Conservation (phyloP, 37 sponge, comb jelly and placozoan species). For the Aphrocallistes beatrix region DNA sequence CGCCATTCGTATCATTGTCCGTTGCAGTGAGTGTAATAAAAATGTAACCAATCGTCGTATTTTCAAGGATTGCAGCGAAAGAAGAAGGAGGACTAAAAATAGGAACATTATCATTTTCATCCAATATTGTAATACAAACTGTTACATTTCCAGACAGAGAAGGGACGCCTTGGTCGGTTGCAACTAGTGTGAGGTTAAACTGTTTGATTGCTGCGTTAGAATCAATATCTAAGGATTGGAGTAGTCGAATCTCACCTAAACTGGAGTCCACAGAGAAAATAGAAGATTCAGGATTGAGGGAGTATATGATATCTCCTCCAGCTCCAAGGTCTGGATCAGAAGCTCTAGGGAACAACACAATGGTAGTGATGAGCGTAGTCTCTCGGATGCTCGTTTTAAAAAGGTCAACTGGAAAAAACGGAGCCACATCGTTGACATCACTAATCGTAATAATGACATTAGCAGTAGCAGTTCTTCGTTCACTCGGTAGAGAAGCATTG, state of each 20-base stretch:
- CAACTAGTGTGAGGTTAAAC: background rate
- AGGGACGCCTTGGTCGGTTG: background rate
- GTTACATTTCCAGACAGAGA: background rate
- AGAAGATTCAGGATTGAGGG: background rate
- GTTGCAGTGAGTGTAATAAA: background rate
- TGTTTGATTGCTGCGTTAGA: background rate
- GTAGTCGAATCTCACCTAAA: background rate
- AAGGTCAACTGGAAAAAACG: background rate
- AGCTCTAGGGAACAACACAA: background rate
- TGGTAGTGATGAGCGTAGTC: background rate
- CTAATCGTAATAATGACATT: background rate
- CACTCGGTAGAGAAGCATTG: background rate
- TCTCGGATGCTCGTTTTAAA: background rate
- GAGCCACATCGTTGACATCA: background rate
- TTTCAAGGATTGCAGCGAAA: conserved; percentile 5
- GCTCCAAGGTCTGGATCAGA: background rate
- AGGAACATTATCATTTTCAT: conserved; percentile 22
- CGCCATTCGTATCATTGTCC: conserved; percentile 18
- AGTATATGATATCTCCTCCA: background rate
- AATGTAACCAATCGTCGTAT: background rate
- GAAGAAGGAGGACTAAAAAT: background rate
- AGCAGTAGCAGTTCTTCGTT: background rate
- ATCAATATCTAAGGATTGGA: background rate
- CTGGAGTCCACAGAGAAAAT: background rate
- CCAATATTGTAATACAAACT: conserved; percentile 10